Conservation (phyloP, 1,140 invertebrate genomes). For the Diprion similis region DNA sequence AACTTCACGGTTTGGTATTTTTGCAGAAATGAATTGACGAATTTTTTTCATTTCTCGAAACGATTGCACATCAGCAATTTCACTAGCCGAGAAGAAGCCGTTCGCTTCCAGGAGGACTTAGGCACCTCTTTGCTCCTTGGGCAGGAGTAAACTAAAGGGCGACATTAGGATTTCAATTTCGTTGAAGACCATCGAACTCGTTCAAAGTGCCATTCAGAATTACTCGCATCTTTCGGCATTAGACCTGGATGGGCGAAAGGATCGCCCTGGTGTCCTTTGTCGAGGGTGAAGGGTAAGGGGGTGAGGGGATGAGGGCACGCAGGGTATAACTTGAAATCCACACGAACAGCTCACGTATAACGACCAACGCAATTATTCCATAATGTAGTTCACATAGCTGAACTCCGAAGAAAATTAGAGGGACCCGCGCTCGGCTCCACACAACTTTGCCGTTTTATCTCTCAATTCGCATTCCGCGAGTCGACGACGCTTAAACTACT, state of each 20-base stretch:
- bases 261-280: neutral
- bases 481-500: constrained; percentile 54
- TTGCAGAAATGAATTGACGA: no score
- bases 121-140: no score
- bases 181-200: neutral
- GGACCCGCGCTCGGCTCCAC: constrained; percentile 27
- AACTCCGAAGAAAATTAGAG: constrained; percentile 54
- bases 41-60: no score
- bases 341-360: constrained; percentile 40
- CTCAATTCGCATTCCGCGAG: constrained; percentile 55
- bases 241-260: neutral
- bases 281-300: neutral
- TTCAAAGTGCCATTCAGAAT: constrained; percentile 7
- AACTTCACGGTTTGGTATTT: no score
- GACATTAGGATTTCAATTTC: constrained; percentile 7
- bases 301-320: constrained; percentile 1
- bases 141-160: neutral
- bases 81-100: no score
- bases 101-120: no score
- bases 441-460: constrained; percentile 56
- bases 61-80: no score
- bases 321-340: constrained; percentile 6
- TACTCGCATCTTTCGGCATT: neutral
- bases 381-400: constrained; percentile 54
- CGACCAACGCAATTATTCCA: constrained; percentile 52